These are phyloP conservation scores for Sparidentex hasta DNA, from an alignment of 2,797 vertebrate species.

Conservation along the genomic window DNA sequence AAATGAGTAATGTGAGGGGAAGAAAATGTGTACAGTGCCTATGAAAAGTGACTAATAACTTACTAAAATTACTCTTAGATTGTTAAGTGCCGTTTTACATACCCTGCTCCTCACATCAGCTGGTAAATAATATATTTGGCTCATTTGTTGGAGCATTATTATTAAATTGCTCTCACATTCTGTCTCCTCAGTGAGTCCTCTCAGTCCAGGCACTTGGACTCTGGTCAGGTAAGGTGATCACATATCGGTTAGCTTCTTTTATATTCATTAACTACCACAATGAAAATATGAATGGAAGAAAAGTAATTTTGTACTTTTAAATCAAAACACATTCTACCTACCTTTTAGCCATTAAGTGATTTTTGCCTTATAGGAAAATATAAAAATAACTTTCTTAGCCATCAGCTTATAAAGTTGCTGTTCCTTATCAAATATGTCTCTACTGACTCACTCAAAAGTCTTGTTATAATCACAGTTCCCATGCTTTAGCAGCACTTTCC, in stretches of 20 bases:
- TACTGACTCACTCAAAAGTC: neutral
- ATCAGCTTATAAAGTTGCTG: neutral
- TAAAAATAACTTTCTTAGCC: neutral
- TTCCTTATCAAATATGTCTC: neutral
- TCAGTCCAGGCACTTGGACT: conserved; percentile 87
- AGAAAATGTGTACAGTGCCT: too few relatives aligned
- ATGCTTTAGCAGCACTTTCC: neutral
- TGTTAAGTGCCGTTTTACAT: conserved; percentile 3
- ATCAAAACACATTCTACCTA: neutral
- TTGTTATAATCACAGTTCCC: neutral
- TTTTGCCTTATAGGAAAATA: neutral
- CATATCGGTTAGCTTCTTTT: neutral
- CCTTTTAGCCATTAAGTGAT: neutral
- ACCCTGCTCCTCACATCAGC: neutral
- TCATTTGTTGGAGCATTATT: neutral
- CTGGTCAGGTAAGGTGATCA: conserved; percentile 86
- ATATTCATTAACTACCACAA: neutral
- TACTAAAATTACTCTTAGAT: neutral
- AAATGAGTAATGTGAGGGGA: too few relatives aligned
- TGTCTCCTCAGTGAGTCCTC: conserved; percentile 86
- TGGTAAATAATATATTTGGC: neutral
- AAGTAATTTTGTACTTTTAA: neutral
- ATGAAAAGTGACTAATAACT: too few relatives aligned
- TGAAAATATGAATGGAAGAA: neutral
- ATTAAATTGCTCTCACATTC: neutral